phyloP scores from a whole-genome alignment of 2,113 vertebrate genomes.

The Pomatorhinus ruficollis region DNA sequence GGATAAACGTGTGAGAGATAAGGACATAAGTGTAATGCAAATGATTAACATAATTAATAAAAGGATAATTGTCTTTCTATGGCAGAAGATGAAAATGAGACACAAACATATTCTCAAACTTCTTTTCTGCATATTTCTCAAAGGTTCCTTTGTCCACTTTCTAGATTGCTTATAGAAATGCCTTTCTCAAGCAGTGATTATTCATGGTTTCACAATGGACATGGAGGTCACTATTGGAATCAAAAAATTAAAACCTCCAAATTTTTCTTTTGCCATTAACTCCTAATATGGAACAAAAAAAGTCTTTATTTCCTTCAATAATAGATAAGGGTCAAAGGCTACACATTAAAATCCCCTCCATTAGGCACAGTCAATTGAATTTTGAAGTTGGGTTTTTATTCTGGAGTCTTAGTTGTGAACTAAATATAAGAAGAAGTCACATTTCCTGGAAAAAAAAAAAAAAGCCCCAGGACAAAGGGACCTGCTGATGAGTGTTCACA shows the following conservation, averaged over 20 bases:
- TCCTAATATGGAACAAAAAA: constrained; percentile 61
- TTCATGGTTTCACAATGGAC: constrained; percentile 55
- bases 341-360: constrained; percentile 61
- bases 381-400: constrained; percentile 11
- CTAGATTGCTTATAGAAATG: constrained; percentile 26
- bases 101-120: neutral
- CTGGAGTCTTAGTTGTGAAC: constrained; percentile 51
- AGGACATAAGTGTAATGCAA: neutral
- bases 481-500: constrained; percentile 37
- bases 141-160: constrained; percentile 34
- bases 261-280: constrained; percentile 35
- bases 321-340: constrained; percentile 48
- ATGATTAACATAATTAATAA: neutral
- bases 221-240: constrained; percentile 13
- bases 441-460: constrained; percentile 42
- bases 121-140: neutral
- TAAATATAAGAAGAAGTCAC: constrained; percentile 39
- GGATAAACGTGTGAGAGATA: neutral
- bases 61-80: neutral
- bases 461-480: constrained; percentile 55
- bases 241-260: constrained; percentile 8
- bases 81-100: neutral
- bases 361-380: constrained; percentile 66
- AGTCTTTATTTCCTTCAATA: constrained; percentile 60
- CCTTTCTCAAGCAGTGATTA: constrained; percentile 36